Evolutionary conservation across 2,888 invertebrate species (phyloP).

Genomic region (Drosophila mayaguana): DNA sequence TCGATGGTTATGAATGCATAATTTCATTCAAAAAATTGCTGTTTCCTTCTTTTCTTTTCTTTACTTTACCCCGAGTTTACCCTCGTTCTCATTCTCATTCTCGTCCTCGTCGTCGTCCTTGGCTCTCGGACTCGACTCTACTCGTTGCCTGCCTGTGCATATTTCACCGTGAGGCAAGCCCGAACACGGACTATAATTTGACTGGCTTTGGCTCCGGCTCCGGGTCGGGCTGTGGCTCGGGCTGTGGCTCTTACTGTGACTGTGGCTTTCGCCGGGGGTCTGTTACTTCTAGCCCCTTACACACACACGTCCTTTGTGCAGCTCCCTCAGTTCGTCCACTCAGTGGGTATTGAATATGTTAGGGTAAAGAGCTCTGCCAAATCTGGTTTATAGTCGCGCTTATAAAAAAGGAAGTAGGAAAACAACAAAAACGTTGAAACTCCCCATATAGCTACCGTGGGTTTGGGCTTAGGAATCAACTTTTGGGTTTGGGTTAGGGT

Average conservation of each 20-base stretch:
- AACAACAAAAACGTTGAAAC: constrained; percentile 38
- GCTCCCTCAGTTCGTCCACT: neutral
- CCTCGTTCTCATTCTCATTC: neutral
- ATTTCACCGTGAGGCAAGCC: constrained; percentile 46
- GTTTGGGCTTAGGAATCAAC: constrained; percentile 2
- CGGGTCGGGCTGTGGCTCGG: neutral
- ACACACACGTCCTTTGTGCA: constrained; percentile 29
- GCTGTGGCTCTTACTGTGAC: constrained; percentile 7
- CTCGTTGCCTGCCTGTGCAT: constrained; percentile 30
- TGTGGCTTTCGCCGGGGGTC: constrained; percentile 13
- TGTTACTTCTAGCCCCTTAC: constrained; percentile 24
- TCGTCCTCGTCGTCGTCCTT: neutral
- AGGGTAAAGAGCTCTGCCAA: constrained; percentile 67
- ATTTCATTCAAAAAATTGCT: constrained; percentile 71
- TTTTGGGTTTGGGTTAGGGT: neutral
- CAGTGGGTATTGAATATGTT: constrained; percentile 40
- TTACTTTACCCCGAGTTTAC: neutral
- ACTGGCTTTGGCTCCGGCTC: neutral
- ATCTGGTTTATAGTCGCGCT: constrained; percentile 77
- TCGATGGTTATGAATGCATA: constrained; percentile 76
- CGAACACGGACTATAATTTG: constrained; percentile 49
- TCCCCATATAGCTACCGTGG: constrained; percentile 22
- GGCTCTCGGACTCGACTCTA: constrained; percentile 4
- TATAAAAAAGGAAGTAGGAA: constrained; percentile 52
- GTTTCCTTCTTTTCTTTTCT: constrained; percentile 40